Conservation (phyloP, 2,888 invertebrate genomes). For the Anthrax anthrax region DNA sequence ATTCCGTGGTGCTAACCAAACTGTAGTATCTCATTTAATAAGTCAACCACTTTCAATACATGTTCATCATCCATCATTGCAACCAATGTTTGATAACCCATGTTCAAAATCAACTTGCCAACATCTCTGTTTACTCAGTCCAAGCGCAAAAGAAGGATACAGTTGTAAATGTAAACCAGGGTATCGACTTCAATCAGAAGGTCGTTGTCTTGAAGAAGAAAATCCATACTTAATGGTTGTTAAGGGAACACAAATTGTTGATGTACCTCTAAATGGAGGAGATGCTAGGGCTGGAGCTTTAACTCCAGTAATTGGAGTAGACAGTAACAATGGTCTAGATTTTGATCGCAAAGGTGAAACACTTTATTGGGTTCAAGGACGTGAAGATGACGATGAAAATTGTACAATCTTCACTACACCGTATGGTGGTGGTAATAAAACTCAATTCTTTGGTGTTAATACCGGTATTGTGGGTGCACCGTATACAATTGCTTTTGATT, state of each 20-base stretch:
- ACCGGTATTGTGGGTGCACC: conserved; percentile 84
- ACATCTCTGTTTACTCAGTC: conserved; percentile 85
- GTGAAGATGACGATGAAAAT: conserved; percentile 63
- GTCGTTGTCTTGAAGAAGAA: conserved; percentile 70
- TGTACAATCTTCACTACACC: conserved; percentile 76
- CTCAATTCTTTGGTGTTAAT: conserved; percentile 65
- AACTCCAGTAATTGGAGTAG: conserved; percentile 76
- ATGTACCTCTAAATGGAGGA: conserved; percentile 60
- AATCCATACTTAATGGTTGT: conserved; percentile 80
- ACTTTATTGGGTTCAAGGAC: conserved; percentile 77
- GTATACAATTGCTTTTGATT: conserved; percentile 86
- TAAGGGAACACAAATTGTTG: conserved; percentile 78
- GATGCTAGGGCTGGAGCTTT: conserved; percentile 64
- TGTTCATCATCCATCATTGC: conserved; percentile 87
- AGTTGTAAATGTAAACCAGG: conserved; percentile 89
- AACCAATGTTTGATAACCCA: conserved; percentile 65
- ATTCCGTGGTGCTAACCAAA: conserved; percentile 80
- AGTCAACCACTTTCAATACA: conserved; percentile 91
- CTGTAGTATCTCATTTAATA: conserved; percentile 85
- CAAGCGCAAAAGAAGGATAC: conserved; percentile 51
- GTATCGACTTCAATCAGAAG: conserved; percentile 49
- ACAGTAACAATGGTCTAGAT: conserved; percentile 77
- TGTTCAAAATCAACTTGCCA: conserved; percentile 64
- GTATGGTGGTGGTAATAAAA: conserved; percentile 71
- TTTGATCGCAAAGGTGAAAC: conserved; percentile 75